Conservation (phyloP, 2,797 vertebrate species). For the Sebastolobus alascanus region DNA sequence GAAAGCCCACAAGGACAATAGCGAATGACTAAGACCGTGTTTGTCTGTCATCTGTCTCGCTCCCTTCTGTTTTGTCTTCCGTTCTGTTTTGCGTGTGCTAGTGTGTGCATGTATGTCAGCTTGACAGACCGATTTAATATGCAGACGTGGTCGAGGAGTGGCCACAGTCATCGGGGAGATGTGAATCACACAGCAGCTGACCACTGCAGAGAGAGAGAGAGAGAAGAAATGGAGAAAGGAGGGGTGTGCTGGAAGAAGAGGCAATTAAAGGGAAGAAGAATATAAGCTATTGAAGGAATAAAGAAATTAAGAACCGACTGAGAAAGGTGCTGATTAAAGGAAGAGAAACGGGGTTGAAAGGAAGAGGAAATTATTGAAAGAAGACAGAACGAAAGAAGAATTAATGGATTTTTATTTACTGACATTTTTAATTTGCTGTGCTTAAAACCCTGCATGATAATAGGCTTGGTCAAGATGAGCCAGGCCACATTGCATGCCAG, state of each 20-base stretch:
- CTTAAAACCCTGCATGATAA: background rate
- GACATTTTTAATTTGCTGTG: background rate
- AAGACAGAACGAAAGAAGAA: background rate
- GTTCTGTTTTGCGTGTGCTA: background rate
- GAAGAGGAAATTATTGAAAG: background rate
- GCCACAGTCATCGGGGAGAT: constrained; percentile 26
- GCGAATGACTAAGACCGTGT: constrained; percentile 45
- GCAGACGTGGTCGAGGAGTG: constrained; percentile 14
- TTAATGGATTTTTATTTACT: background rate
- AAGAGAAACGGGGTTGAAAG: background rate
- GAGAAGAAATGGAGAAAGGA: background rate
- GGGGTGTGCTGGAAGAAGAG: background rate
- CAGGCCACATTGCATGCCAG: background rate
- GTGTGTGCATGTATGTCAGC: background rate
- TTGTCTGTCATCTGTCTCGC: constrained; percentile 36
- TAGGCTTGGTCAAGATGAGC: background rate
- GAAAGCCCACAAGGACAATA: constrained; percentile 50
- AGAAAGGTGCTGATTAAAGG: constrained; percentile 5
- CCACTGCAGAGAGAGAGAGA: constrained; percentile 25
- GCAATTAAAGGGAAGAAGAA: background rate
- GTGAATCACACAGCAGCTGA: constrained; percentile 44
- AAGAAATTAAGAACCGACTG: background rate
- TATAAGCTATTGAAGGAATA: background rate
- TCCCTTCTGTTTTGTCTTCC: background rate
- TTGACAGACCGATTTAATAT: constrained; percentile 26